Conservation (phyloP, 2,113 vertebrate genomes). For the Istiophorus platypterus region DNA sequence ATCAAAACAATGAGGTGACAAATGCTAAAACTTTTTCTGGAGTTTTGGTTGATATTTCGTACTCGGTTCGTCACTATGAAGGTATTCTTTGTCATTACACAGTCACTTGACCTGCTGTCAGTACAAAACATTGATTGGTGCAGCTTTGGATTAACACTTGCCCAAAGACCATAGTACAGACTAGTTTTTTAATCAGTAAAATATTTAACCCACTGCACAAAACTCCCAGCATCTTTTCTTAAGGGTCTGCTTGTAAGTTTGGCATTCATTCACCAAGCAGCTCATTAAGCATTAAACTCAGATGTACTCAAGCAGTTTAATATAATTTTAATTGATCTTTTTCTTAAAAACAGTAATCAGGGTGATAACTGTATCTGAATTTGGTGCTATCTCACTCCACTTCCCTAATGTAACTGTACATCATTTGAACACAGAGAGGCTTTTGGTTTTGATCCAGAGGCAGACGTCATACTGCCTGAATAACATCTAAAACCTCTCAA, state of each 20-base stretch:
- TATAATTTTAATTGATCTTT: not conserved
- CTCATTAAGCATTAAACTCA: conserved; percentile 8
- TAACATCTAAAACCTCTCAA: not conserved
- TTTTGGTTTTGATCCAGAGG: not conserved
- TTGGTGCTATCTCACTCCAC: not conserved
- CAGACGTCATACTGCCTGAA: not conserved
- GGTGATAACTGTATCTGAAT: not conserved
- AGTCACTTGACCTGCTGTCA: too few species aligned
- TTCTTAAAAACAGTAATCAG: not conserved
- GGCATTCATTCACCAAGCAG: not conserved
- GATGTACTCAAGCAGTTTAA: not conserved
- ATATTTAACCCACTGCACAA: too few species aligned
- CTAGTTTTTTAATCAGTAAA: too few species aligned
- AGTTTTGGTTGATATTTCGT: too few species aligned
- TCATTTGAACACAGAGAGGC: not conserved
- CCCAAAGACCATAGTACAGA: too few species aligned
- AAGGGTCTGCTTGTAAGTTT: not conserved
- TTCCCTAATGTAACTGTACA: not conserved
- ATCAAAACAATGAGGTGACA: too few species aligned
- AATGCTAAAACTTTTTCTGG: too few species aligned
- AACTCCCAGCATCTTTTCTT: too few species aligned
- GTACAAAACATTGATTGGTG: too few species aligned
- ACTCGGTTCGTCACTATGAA: too few species aligned
- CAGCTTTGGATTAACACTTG: too few species aligned
- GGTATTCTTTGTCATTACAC: too few species aligned